A percentile compares a stretch with the other conserved stretches of the same genome.
Conservation (phyloP, 2,113 vertebrate genomes). For the Donacobius atricapilla region DNA sequence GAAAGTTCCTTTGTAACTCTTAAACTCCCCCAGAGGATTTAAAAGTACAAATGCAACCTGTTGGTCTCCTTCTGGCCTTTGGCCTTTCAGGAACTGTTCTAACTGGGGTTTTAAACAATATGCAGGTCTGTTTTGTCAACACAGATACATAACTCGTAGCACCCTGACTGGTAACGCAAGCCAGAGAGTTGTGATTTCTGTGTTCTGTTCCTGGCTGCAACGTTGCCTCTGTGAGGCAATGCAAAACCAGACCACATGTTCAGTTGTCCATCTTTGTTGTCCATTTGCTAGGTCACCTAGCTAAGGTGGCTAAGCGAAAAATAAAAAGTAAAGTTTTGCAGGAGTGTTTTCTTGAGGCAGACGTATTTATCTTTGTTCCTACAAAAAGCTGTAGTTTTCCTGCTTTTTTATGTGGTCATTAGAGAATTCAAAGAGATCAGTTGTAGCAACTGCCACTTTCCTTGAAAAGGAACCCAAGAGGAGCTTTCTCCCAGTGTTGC, state of each 20-base stretch:
- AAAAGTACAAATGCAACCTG: conserved; percentile 22
- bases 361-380: background rate
- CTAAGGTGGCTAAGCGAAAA: background rate
- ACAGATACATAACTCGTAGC: background rate
- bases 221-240: background rate
- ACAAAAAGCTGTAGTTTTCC: background rate
- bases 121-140: conserved; percentile 37
- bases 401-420: background rate
- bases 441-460: background rate
- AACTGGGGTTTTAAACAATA: conserved; percentile 7
- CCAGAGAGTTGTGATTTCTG: background rate
- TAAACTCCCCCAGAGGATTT: background rate
- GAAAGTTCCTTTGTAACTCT: conserved; percentile 25
- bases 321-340: background rate
- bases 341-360: background rate
- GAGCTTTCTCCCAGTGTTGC: background rate
- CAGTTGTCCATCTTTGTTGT: background rate
- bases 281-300: background rate
- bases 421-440: background rate
- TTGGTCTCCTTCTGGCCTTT: conserved; percentile 29
- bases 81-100: conserved; percentile 26
- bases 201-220: background rate
- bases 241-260: background rate
- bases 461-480: background rate
- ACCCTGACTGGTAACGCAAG: background rate